A percentile compares a stretch with the other conserved stretches of the same genome.
phyloP scores from a whole-genome alignment of 23 tunicate species.

The Diplosoma virens region DNA sequence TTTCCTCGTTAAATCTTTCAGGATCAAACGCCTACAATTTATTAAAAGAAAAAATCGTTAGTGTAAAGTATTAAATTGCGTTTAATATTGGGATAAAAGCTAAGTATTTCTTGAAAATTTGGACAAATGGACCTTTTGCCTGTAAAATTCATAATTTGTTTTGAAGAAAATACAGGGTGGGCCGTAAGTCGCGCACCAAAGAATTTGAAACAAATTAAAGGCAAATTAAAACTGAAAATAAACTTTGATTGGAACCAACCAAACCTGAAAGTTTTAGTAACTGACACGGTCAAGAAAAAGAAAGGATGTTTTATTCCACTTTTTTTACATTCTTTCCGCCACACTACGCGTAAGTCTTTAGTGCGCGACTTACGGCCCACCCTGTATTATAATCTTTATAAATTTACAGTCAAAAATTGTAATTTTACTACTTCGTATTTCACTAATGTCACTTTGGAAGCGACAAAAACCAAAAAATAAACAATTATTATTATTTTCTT shows the following conservation, averaged over 20 bases:
- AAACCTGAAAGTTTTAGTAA: no score
- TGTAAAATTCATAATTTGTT: not conserved
- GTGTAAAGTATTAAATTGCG: not conserved
- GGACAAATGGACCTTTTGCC: not conserved
- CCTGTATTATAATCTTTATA: no score
- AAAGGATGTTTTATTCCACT: no score
- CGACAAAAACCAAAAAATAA: not conserved
- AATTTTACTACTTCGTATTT: no score
- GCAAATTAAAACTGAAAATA: no score
- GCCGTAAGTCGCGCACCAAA: not conserved
- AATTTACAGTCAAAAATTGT: no score
- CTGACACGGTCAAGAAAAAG: no score
- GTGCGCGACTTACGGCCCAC: no score
- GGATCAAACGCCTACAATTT: constrained; percentile 50
- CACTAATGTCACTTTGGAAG: not conserved
- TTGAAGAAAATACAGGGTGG: not conserved
- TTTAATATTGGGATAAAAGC: not conserved
- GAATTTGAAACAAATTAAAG: not conserved
- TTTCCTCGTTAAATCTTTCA: constrained; percentile 41
- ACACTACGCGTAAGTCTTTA: no score
- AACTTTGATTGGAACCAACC: no score
- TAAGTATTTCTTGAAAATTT: not conserved
- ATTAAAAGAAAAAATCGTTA: not conserved
- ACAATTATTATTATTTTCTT: no score
- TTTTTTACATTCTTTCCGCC: no score